These are phyloP conservation scores for Neoaliturus tenellus DNA, from an alignment of 2,888 invertebrate species.

Conservation along the genomic window DNA sequence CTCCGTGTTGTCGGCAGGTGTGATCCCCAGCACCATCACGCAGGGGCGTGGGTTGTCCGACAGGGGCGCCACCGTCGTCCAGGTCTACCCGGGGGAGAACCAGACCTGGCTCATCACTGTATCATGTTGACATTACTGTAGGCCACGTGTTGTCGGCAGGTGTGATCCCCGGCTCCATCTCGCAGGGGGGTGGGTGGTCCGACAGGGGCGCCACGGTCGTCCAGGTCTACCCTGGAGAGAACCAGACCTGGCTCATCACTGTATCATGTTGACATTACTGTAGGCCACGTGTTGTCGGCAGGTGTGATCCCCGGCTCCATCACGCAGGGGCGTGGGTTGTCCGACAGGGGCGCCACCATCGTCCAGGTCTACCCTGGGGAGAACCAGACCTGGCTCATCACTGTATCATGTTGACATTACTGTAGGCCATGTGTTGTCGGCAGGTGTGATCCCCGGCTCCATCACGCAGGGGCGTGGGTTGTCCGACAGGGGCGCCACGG, in stretches of 20 bases:
- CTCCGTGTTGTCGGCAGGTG: slow-evolving; percentile 64
- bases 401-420: too few relatives aligned
- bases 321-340: slow-evolving; percentile 56
- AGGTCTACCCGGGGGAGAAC: slow-evolving; percentile 62
- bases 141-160: not conserved
- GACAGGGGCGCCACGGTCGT: slow-evolving; percentile 64
- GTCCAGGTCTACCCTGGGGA: slow-evolving; percentile 62
- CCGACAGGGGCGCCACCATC: slow-evolving; percentile 64
- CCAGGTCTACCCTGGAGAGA: slow-evolving; percentile 62
- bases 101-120: too few relatives aligned
- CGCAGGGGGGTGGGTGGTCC: slow-evolving; percentile 57
- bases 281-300: slow-evolving; percentile 64
- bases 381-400: too few relatives aligned
- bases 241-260: slow-evolving; percentile 63
- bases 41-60: slow-evolving; percentile 61
- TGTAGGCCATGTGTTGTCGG: not conserved
- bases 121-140: too few relatives aligned
- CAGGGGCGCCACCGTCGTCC: slow-evolving; percentile 63
- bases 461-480: slow-evolving; percentile 60
- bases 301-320: not conserved
- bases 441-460: not conserved
- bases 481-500: slow-evolving; percentile 64
- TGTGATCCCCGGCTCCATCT: slow-evolving; percentile 52
- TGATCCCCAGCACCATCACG: not conserved
- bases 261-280: slow-evolving; percentile 65